Evolutionary conservation across 1,140 invertebrate species (phyloP).

Genomic region (Orchesella cincta): DNA sequence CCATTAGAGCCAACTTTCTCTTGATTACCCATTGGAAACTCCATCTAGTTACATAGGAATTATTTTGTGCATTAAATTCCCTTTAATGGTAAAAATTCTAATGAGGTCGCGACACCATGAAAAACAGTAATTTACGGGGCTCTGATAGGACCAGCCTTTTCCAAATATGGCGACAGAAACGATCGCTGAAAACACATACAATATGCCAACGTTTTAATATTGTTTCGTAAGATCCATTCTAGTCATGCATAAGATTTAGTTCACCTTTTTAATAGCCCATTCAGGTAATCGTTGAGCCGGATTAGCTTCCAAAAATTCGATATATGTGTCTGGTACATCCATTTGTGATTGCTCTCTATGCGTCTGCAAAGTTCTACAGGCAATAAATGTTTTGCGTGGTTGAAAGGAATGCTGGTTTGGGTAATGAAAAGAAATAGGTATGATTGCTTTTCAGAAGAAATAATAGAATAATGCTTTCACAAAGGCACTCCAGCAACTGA

Average conservation of each 20-base stretch:
- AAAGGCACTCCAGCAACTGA: too few relatives aligned
- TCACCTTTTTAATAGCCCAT: conserved; percentile 40
- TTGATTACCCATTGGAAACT: conserved; percentile 50
- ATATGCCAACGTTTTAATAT: background rate
- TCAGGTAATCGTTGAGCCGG: conserved; percentile 31
- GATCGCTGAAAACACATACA: conserved; percentile 34
- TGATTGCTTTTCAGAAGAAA: too few relatives aligned
- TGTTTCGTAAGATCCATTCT: background rate
- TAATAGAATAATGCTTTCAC: too few relatives aligned
- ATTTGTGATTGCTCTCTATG: too few relatives aligned
- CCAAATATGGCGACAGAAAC: conserved; percentile 46
- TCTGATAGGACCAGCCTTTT: conserved; percentile 7
- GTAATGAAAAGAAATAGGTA: too few relatives aligned
- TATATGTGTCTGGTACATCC: conserved; percentile 1
- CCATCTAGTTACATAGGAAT: conserved; percentile 31
- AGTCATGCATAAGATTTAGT: background rate
- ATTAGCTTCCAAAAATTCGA: conserved; percentile 39
- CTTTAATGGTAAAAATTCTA: background rate
- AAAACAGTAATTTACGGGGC: conserved; percentile 8
- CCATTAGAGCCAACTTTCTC: conserved; percentile 45
- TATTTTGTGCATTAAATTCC: background rate
- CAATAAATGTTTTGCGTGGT: too few relatives aligned
- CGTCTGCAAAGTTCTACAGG: too few relatives aligned
- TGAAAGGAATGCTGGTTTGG: too few relatives aligned
- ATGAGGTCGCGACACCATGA: background rate